A percentile compares a stretch with the other conserved stretches of the same genome.
Evolutionary conservation across 2,113 vertebrate genomes (phyloP).

Genomic region (Bubo blakistoni): DNA sequence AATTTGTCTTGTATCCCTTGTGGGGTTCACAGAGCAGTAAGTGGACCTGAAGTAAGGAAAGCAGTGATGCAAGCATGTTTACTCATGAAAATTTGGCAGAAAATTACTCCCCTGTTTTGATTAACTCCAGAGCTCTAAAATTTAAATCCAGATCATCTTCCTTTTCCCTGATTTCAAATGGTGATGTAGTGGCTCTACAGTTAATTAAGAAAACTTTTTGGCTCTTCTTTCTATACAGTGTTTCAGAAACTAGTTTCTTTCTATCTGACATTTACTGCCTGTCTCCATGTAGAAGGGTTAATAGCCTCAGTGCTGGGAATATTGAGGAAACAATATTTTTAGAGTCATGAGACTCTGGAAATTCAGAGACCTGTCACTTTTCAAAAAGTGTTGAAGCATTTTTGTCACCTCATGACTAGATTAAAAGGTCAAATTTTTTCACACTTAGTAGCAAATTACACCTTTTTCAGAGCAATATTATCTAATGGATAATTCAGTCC

Average conservation of each 20-base stretch:
- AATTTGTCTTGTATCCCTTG: background rate
- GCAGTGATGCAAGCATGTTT: background rate
- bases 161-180: background rate
- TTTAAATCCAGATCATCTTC: background rate
- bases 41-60: background rate
- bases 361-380: background rate
- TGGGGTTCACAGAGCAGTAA: background rate
- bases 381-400: background rate
- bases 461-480: background rate
- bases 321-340: slow-evolving; percentile 3
- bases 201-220: background rate
- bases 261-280: background rate
- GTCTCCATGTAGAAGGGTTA: background rate
- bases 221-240: background rate
- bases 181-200: background rate
- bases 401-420: background rate
- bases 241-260: background rate
- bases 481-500: background rate
- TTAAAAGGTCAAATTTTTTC: background rate
- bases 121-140: background rate
- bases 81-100: background rate
- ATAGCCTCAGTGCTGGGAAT: background rate
- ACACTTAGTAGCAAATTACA: background rate
- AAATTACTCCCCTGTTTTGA: background rate
- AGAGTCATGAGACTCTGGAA: background rate